Conservation (phyloP, 2,888 invertebrate genomes). For the Folsomia candida region DNA sequence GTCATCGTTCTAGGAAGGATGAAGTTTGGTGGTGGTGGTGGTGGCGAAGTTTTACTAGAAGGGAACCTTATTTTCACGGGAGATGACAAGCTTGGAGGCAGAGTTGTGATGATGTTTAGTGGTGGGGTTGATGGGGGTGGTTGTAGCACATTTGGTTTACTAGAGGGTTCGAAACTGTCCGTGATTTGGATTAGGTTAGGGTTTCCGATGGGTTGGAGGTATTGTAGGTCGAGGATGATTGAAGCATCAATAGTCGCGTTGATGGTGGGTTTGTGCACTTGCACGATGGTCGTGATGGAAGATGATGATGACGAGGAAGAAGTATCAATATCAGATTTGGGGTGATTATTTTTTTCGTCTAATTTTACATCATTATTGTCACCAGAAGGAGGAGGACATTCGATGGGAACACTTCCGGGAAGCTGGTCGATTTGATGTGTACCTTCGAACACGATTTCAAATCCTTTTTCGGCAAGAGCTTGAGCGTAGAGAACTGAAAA, state of each 20-base stretch:
- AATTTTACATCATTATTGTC: neutral
- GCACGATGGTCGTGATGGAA: too few species aligned
- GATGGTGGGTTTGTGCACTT: too few species aligned
- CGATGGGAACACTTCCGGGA: slow-evolving; percentile 46
- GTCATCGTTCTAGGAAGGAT: too few species aligned
- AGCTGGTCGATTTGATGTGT: slow-evolving; percentile 51
- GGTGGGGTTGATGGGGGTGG: too few species aligned
- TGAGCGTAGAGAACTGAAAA: slow-evolving; percentile 48
- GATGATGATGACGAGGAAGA: neutral
- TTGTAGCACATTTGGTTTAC: too few species aligned
- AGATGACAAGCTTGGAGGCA: neutral
- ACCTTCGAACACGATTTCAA: slow-evolving; percentile 47
- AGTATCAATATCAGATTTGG: neutral
- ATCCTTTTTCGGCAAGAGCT: slow-evolving; percentile 48
- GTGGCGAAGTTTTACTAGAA: neutral
- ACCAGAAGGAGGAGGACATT: neutral
- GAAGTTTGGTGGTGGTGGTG: neutral
- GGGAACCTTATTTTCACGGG: neutral
- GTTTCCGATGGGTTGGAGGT: neutral
- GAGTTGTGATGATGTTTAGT: neutral
- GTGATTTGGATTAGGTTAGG: neutral
- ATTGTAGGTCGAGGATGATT: too few species aligned
- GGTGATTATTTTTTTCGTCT: neutral
- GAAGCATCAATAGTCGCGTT: too few species aligned
- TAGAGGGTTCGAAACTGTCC: neutral